phyloP scores from a whole-genome alignment of 35 echinoderm and acorn worm species.

The Acanthaster planci region DNA sequence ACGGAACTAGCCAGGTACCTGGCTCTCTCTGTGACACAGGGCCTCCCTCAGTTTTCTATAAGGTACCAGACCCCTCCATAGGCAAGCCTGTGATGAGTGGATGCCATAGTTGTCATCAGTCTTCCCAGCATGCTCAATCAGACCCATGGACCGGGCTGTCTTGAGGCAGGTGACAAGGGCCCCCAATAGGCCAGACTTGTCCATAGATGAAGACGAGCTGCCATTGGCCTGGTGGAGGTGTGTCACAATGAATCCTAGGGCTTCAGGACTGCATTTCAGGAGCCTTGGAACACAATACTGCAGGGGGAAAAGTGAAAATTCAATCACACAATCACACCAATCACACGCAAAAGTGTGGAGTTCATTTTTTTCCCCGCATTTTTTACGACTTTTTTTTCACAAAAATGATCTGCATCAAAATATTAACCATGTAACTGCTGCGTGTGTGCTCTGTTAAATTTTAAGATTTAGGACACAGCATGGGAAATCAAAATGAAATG shows the following conservation, averaged over 20 bases:
- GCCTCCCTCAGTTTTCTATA: slow-evolving; percentile 58
- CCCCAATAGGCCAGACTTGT: slow-evolving; percentile 41
- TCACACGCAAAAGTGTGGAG: too few species aligned
- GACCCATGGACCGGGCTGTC: slow-evolving; percentile 52
- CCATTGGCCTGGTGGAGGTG: slow-evolving; percentile 34
- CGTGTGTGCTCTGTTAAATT: too few species aligned
- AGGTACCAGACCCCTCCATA: slow-evolving; percentile 82
- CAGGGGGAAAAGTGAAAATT: slow-evolving; percentile 22
- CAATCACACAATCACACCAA: too few species aligned
- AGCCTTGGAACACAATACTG: slow-evolving; percentile 82
- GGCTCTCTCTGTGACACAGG: slow-evolving; percentile 56
- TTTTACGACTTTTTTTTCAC: too few species aligned
- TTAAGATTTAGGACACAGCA: too few species aligned
- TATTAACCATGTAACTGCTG: too few species aligned
- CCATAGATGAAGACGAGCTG: background rate
- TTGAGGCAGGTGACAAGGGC: slow-evolving; percentile 82
- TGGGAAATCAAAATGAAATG: too few species aligned
- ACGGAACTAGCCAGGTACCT: slow-evolving; percentile 47
- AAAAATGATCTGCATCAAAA: too few species aligned
- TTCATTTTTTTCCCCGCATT: too few species aligned
- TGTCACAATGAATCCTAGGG: slow-evolving; percentile 58
- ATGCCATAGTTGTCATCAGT: background rate
- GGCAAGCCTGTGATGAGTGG: background rate
- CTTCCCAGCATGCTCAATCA: slow-evolving; percentile 12
- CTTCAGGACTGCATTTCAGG: slow-evolving; percentile 71